Base-by-base conservation (phyloP, 2,888 invertebrate species). In the Coecobrya sp. region DNA sequence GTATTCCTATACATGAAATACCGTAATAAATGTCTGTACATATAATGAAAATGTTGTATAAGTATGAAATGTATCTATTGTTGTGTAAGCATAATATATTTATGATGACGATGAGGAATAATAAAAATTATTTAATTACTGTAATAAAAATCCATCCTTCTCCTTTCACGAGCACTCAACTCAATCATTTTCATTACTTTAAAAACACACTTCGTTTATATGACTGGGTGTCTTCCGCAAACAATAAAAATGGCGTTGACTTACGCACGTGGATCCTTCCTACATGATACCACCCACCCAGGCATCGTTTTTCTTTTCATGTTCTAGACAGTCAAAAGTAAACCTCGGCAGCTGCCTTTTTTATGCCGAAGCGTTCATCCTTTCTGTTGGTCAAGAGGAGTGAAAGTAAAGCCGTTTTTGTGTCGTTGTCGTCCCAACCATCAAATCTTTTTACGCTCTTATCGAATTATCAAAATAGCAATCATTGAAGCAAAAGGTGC, bases 41-140 rank as follows among this genome's bases (percentile, higher is more conserved):
- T 49, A 49, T 49, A 49, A 49, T 49, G 45, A 65, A 25, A 65
- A 42, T 49, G 76, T 76, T 49, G 76, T 76, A 19, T 76, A 76
- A 55, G 68, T 70, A 76, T 85, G 86, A 91, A 85, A 87, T 86
- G 91, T 86, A 91, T 91, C 49, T 91, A 91, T 91, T 91, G 91
- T 91, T 91, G 73, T 76, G 86, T 86, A 91, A 91, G 86, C 81
- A 87, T 91, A 68, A 73, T 36, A 49, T 91, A 91, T 91, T 91
- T 86, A 86, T 92, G 82, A 82, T 73, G 73, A 49, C 19, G 70
- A 62, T 82, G 87, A 82, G 87, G 86, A 85, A 92, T 87, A 92
- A 92, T 92, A 92, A 92, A 92, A 86, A 91, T 30, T 92, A 92
- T 92, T 92, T 92, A 92, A 92, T 92, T 92, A 87, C 82, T 87